Percentiles rank a stretch among this genome's conserved stretches.
phyloP scores from a whole-genome alignment of 2,797 vertebrate species.

The Fratercula arctica region DNA sequence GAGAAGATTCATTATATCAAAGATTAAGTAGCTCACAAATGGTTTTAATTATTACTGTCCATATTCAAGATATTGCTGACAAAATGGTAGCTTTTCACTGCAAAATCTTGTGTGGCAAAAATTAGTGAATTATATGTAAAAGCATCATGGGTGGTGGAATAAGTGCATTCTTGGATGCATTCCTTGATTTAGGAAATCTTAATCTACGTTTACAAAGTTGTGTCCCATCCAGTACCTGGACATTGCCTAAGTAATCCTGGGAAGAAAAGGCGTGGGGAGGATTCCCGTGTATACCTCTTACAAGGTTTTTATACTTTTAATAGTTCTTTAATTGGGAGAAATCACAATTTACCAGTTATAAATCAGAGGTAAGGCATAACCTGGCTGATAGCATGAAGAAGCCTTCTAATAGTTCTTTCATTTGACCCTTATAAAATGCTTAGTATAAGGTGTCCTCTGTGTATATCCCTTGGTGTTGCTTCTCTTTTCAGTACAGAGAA shows the following conservation, averaged over 20 bases:
- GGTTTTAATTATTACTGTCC: background rate
- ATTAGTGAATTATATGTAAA: background rate
- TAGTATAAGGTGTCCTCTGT: background rate
- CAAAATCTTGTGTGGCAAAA: background rate
- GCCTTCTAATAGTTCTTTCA: background rate
- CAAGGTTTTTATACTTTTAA: background rate
- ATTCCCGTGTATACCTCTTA: background rate
- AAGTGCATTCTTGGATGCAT: background rate
- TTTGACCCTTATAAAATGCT: background rate
- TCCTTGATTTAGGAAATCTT: background rate
- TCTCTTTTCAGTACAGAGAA: background rate
- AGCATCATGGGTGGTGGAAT: background rate
- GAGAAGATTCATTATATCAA: background rate
- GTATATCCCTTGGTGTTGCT: background rate
- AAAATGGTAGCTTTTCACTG: background rate
- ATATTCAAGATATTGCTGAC: background rate
- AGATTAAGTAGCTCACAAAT: background rate
- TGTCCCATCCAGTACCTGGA: background rate
- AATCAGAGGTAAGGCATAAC: background rate
- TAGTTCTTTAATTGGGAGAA: background rate
- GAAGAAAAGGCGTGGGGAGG: background rate
- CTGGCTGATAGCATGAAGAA: background rate
- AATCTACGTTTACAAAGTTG: background rate
- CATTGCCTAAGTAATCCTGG: background rate
- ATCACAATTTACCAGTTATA: background rate